Evolutionary conservation across 2,797 vertebrate species (phyloP).

Genomic region (Columba guinea): DNA sequence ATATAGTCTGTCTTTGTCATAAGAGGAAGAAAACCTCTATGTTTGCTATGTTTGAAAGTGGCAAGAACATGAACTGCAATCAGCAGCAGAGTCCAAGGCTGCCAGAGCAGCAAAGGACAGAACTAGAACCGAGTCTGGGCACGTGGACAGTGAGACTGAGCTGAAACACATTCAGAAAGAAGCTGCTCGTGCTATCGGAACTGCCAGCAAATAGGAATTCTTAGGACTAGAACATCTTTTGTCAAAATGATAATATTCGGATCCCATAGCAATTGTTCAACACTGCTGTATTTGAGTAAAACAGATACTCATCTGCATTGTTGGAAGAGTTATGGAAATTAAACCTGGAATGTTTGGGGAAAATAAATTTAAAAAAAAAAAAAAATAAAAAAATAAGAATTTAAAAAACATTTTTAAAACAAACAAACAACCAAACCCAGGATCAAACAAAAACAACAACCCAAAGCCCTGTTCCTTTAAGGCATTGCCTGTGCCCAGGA

Average conservation of each 20-base stretch:
- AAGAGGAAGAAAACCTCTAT: background rate
- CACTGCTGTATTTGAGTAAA: fast-evolving
- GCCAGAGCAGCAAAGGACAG: background rate
- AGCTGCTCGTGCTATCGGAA: background rate
- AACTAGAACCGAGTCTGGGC: background rate
- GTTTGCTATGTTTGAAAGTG: background rate
- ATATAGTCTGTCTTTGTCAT: background rate
- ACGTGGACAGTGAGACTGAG: background rate
- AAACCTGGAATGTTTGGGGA: background rate
- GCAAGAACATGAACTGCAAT: background rate
- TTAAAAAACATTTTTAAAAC: too few relatives aligned
- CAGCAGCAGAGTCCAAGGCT: background rate
- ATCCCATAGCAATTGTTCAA: background rate
- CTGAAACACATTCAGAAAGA: too few relatives aligned
- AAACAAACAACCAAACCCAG: too few relatives aligned
- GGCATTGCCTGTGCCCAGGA: too few relatives aligned
- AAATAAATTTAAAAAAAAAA: too few relatives aligned
- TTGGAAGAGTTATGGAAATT: background rate
- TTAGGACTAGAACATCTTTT: background rate
- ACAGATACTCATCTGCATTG: background rate
- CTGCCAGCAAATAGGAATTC: background rate
- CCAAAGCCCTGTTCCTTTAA: background rate
- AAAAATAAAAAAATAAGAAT: too few relatives aligned
- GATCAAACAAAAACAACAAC: too few relatives aligned
- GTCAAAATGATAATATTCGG: background rate